Percentiles rank a stretch among this genome's conserved stretches.
Evolutionary conservation across 1,140 invertebrate genomes (phyloP).

Genomic region (Leptopilina boulardi): DNA sequence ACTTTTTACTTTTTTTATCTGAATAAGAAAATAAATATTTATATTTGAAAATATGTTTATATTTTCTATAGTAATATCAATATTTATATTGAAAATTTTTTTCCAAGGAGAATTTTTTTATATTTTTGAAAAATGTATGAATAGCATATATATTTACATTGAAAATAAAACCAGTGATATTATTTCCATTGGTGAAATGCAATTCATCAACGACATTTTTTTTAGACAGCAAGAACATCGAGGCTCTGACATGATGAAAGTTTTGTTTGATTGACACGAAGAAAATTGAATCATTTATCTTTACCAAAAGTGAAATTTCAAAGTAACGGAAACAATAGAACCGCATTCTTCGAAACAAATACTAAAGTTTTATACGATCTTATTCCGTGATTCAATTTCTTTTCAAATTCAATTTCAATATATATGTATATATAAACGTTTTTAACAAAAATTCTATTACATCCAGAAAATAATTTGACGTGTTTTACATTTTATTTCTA

Average conservation of each 20-base stretch:
- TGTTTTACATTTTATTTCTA: no score
- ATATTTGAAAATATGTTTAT: no score
- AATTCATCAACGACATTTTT: background rate
- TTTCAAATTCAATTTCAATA: background rate
- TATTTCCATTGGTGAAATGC: background rate
- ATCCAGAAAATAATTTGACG: no score
- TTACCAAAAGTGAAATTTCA: background rate
- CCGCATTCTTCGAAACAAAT: background rate
- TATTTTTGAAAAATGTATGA: no score
- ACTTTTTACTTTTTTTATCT: no score
- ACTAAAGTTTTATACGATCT: background rate
- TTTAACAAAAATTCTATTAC: no score
- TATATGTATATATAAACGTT: no score
- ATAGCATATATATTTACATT: no score
- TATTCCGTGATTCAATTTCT: background rate
- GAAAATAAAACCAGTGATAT: background rate
- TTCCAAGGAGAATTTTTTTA: no score
- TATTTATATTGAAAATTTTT: no score
- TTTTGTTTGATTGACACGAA: constrained; percentile 4
- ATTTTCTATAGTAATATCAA: no score
- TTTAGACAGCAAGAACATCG: background rate
- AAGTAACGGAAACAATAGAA: background rate
- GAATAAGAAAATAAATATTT: no score
- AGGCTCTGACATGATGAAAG: background rate
- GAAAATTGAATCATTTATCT: constrained; percentile 18